Evolutionary conservation across 2,888 invertebrate species (phyloP).

Genomic region (Melitaea athalia): DNA sequence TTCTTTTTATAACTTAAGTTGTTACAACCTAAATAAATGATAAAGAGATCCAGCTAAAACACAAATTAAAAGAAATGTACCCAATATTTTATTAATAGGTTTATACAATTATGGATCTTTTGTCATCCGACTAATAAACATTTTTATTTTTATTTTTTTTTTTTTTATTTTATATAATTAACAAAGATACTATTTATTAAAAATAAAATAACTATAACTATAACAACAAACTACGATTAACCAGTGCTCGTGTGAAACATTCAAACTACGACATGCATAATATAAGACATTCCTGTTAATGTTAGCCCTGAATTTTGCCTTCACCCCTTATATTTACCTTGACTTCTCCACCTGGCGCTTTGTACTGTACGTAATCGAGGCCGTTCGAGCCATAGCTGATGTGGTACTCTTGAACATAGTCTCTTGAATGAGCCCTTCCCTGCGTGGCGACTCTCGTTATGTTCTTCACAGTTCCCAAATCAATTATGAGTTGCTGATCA

Average conservation of each 20-base stretch:
- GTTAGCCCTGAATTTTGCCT: constrained; percentile 1
- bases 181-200: no score
- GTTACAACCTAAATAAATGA: background rate
- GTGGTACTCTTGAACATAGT: constrained; percentile 96
- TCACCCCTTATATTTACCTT: constrained; percentile 85
- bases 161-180: no score
- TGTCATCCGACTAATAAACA: no score
- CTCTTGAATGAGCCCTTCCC: constrained; percentile 93
- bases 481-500: constrained; percentile 94
- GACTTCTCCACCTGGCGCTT: constrained; percentile 93
- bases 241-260: constrained; percentile 32
- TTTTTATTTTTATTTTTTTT: no score
- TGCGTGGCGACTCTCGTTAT: constrained; percentile 94
- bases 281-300: constrained; percentile 16
- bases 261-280: constrained; percentile 34
- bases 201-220: constrained; percentile 15
- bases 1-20: background rate
- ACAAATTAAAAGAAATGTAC: background rate
- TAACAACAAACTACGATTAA: background rate
- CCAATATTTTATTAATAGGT: background rate
- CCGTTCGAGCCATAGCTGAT: constrained; percentile 96
- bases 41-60: constrained; percentile 8
- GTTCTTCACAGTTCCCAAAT: constrained; percentile 93
- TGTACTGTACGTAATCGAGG: constrained; percentile 93
- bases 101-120: no score